Conservation (phyloP, 2,888 invertebrate species). For the Epistrophe grossulariae region DNA sequence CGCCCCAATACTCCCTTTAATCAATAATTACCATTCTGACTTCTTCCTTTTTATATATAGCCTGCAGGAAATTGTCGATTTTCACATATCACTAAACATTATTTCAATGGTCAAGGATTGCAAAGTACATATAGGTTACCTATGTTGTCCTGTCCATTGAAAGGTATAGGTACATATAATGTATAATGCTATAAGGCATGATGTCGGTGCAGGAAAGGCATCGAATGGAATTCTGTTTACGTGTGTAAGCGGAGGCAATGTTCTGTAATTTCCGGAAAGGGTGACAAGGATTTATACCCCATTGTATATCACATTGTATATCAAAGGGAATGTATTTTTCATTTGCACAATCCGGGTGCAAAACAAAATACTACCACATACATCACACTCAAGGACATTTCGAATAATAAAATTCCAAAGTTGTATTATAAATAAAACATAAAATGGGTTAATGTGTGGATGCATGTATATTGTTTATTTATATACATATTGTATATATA, state of each 20-base stretch:
- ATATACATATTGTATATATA: too few relatives aligned
- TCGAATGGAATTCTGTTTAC: slow-evolving; percentile 14
- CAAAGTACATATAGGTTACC: slow-evolving; percentile 15
- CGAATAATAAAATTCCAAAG: slow-evolving; percentile 33
- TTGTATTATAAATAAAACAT: slow-evolving; percentile 23
- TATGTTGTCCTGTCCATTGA: slow-evolving; percentile 10
- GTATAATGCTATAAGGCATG: not conserved
- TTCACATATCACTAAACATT: slow-evolving; percentile 62
- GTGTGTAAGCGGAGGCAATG: slow-evolving; percentile 56
- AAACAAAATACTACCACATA: slow-evolving; percentile 36
- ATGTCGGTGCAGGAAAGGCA: slow-evolving; percentile 38
- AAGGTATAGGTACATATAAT: slow-evolving; percentile 1
- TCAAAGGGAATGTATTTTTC: slow-evolving; percentile 63
- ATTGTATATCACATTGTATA: slow-evolving; percentile 62
- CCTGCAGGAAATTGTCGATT: slow-evolving; percentile 66
- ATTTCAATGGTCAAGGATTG: slow-evolving; percentile 64
- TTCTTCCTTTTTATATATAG: slow-evolving; percentile 22
- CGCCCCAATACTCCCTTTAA: slow-evolving; percentile 44
- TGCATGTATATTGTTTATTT: not conserved
- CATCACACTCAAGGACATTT: slow-evolving; percentile 42
- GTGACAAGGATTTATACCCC: slow-evolving; percentile 66
- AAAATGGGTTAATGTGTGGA: slow-evolving; percentile 13
- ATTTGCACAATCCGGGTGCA: slow-evolving; percentile 45
- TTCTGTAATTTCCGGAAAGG: slow-evolving; percentile 67
- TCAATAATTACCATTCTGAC: slow-evolving; percentile 52